Base-by-base conservation (phyloP, 2,888 invertebrate genomes). In the Drosophila infuscata region DNA sequence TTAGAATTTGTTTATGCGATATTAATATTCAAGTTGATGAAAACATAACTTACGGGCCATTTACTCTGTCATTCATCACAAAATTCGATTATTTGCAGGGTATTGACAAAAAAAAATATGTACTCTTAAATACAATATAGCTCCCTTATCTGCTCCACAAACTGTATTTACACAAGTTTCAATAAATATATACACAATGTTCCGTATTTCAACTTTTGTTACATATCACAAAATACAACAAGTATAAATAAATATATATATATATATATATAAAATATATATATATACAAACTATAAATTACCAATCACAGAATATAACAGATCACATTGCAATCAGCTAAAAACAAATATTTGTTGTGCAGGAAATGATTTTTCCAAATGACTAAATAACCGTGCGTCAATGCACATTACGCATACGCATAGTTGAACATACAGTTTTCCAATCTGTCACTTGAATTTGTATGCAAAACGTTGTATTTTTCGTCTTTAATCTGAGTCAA, bases 351-450 rank as follows among this genome's bases (percentile, higher is more conserved):
- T 41, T 61, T 43, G n/a, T 38, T 72, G 49, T 17, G 29, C 59
- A 54, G 51, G 68, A 75, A 63, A 65, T 53, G 43, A 62, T 72
- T 76, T 83, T 81, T 73, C 29, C 64, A 56, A 72, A 53, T 80
- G 79, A 81, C 74, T 83, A 79, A 88, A 79, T 73, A 70, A 12
- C 43, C 43, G 51, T 38, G 66, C 62, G 49, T 12, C 46, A 53
- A 48, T 43, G 60, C 63, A 70, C 66, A 74, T 74, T 74, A 70
- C 60, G 70, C 56, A 85, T 84, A 76, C 88, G 82, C 79, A 59
- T 60, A 58, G 72, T 67, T 88, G 83, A 49, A 43, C 76, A 53
- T 53, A 46, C 46, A 36, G n/a, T 36, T 52, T 38, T 29, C 41
- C 32, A 12, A 0, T 29, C 51, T 32, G 35, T 29, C 41, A 36